phyloP scores from a whole-genome alignment of 2,113 vertebrate species.

The Pygoscelis antarcticus region DNA sequence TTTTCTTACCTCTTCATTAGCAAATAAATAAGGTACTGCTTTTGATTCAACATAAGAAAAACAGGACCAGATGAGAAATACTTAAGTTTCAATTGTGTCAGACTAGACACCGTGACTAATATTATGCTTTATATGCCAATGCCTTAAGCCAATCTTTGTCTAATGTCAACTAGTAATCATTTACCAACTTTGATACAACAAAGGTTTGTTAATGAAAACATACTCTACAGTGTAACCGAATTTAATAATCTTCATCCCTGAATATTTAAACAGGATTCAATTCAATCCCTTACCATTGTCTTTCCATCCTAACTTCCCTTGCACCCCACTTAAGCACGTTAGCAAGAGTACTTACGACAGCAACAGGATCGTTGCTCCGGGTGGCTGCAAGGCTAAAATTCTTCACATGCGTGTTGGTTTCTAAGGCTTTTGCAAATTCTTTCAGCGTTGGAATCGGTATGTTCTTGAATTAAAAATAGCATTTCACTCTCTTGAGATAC shows the following conservation, averaged over 20 bases:
- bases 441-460: conserved; percentile 96
- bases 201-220: not conserved
- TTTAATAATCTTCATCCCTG: not conserved
- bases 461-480: conserved; percentile 83
- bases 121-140: not conserved
- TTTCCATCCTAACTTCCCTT: not conserved
- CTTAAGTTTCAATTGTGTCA: not conserved
- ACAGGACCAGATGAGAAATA: not conserved
- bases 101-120: not conserved
- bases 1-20: not conserved
- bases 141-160: not conserved
- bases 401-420: conserved; percentile 88
- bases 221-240: not conserved
- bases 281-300: not conserved
- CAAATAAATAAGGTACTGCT: not conserved
- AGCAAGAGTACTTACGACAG: conserved; percentile 79
- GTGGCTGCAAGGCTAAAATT: conserved; percentile 94
- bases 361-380: conserved; percentile 94
- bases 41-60: not conserved
- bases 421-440: conserved; percentile 94
- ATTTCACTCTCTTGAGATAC: conserved; percentile 9
- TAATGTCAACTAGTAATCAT: not conserved
- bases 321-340: fast-evolving
- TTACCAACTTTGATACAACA: not conserved
- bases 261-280: not conserved